Percentiles rank a stretch among this genome's conserved stretches.
These are phyloP conservation scores for Heteronetta atricapilla DNA, from an alignment of 2,113 vertebrate species.

Conservation along the genomic window DNA sequence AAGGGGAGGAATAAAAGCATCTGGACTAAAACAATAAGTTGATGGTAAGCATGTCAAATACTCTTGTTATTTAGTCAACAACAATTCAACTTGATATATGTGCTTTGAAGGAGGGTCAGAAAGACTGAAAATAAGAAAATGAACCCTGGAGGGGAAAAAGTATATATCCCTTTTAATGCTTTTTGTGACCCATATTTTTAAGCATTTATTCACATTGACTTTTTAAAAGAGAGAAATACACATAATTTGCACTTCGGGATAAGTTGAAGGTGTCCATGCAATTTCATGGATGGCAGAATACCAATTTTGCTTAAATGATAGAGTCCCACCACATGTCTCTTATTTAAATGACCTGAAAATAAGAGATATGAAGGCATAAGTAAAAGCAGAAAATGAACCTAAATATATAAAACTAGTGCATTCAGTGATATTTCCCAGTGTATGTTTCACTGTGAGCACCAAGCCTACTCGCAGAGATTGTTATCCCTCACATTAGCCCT, in stretches of 20 bases:
- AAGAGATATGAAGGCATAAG: slow-evolving; percentile 59
- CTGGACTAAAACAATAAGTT: not conserved
- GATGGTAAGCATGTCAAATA: not conserved
- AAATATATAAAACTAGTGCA: slow-evolving; percentile 42
- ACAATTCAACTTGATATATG: not conserved
- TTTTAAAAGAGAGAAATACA: slow-evolving; percentile 63
- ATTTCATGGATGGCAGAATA: slow-evolving; percentile 76
- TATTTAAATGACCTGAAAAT: slow-evolving; percentile 75
- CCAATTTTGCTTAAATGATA: slow-evolving; percentile 74
- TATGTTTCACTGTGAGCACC: slow-evolving; percentile 24
- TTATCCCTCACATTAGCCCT: not conserved
- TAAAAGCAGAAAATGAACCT: slow-evolving; percentile 59
- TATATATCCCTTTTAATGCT: not conserved
- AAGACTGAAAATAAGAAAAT: slow-evolving; percentile 13
- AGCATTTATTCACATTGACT: slow-evolving; percentile 50
- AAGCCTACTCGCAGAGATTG: not conserved
- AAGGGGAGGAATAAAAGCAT: not conserved
- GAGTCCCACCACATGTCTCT: slow-evolving; percentile 67
- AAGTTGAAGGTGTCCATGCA: slow-evolving; percentile 71
- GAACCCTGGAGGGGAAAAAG: not conserved
- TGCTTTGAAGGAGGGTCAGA: not conserved
- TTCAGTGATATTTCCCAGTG: slow-evolving; percentile 18
- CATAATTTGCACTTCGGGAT: slow-evolving; percentile 68
- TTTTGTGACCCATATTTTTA: slow-evolving; percentile 57
- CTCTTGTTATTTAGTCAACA: slow-evolving; percentile 7